Evolutionary conservation across 2,113 vertebrate genomes (phyloP).

Genomic region (Mustelus asterias): DNA sequence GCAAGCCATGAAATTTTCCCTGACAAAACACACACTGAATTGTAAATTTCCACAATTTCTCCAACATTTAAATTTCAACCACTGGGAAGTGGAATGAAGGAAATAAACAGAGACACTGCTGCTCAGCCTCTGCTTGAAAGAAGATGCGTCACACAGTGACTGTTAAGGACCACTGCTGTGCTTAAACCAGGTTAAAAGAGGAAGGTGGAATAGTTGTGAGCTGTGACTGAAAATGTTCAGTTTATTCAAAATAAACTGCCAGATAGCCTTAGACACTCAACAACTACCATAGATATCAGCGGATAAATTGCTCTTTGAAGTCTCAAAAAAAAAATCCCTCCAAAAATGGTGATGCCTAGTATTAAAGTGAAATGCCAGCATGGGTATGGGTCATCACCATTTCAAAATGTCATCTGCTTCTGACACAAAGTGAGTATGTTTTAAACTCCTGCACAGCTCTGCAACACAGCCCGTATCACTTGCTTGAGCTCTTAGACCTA

Average conservation of each 20-base stretch:
- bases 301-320: neutral
- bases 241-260: conserved; percentile 13
- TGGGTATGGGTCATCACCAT: neutral
- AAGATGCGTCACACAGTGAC: neutral
- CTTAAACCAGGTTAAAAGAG: neutral
- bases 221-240: neutral
- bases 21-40: conserved; percentile 73
- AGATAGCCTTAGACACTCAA: neutral
- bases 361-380: neutral
- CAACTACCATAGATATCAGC: neutral
- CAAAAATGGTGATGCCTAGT: neutral
- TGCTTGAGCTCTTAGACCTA: neutral
- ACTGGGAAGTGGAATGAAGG: conserved; percentile 50
- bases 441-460: neutral
- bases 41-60: conserved; percentile 71
- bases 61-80: conserved; percentile 59
- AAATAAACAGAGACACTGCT: neutral
- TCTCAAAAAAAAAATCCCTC: neutral
- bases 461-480: neutral
- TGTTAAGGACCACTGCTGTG: neutral
- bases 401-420: neutral
- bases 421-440: neutral
- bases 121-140: neutral
- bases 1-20: conserved; percentile 68
- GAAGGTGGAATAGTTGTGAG: conserved; percentile 16